phyloP scores from a whole-genome alignment of 2,113 vertebrate genomes.

The Pomatostomus ruficeps region DNA sequence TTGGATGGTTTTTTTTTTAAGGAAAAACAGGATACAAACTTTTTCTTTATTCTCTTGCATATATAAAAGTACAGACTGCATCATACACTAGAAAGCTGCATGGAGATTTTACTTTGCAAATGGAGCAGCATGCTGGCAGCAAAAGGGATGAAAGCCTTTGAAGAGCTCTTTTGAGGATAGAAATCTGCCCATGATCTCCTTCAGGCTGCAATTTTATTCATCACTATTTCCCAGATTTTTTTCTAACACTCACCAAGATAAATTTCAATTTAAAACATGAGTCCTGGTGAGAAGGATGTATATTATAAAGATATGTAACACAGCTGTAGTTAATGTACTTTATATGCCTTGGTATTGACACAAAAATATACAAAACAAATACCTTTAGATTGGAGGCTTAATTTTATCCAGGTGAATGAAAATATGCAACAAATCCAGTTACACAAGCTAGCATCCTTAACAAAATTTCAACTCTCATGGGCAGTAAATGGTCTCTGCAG shows the following conservation, averaged over 20 bases:
- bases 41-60: neutral
- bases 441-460: neutral
- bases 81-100: neutral
- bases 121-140: slow-evolving; percentile 17
- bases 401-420: neutral
- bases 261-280: neutral
- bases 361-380: neutral
- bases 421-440: neutral
- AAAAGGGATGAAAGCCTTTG: slow-evolving; percentile 55
- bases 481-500: neutral
- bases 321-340: neutral
- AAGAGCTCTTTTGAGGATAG: slow-evolving; percentile 42
- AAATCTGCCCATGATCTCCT: slow-evolving; percentile 18
- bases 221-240: neutral
- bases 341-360: neutral
- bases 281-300: neutral
- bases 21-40: neutral
- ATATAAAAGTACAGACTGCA: neutral
- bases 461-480: neutral
- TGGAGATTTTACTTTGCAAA: slow-evolving; percentile 43
- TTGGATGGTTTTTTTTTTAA: neutral
- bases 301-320: neutral
- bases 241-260: neutral
- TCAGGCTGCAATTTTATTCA: neutral
- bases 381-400: neutral